Base-by-base conservation (phyloP, 2,797 vertebrate species). In the Rachycentron canadum region DNA sequence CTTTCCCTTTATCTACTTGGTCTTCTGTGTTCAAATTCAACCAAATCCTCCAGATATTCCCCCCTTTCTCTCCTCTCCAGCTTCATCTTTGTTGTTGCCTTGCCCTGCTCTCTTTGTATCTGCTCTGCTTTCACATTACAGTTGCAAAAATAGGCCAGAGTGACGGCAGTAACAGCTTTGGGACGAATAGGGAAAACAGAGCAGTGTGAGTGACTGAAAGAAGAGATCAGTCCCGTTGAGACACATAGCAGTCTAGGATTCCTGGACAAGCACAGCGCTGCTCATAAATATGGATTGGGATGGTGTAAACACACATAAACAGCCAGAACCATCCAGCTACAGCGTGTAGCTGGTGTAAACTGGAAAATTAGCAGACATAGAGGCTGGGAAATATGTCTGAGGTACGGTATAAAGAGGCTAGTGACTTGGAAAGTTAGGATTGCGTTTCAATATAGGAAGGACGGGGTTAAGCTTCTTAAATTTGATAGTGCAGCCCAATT, bases 181-280 rank as follows among this genome's bases (percentile, higher is more conserved):
- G 14, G 43, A 68, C 19, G 16, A 45, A 28, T 30, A n/a, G n/a
- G 13, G 62, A 76, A 74, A 66, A 75, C 30, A 60, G 49, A 69
- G 10, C 41, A 68, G 64, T 69, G 67, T 76, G 79, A 76, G 47
- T 47, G 47, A 86, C 56, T 59, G 75, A 79, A 34, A 76, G 5
- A 75, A 45, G 57, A 69, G 61, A 78, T 63, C 52, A 69, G 47
- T 43, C 56, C 71, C 69, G 55, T 52, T 69, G 59, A 78, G 71
- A 88, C 61, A 78, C 1, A 50, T 19, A 49, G 55, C 19, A 53
- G 45, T 17, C 16, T 5, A 8, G 40, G 76, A 17, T 81, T 80
- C 57, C 69, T 47, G 40, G 47, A 73, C 69, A 47, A 66, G 64
- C 30, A 65, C 34, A 3, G 38, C 0, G 0, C n/a, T 43, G 14